Percentiles rank a stretch among this genome's conserved stretches.
phyloP scores from a whole-genome alignment of 1,140 invertebrate species.

The Odontomachus brunneus region DNA sequence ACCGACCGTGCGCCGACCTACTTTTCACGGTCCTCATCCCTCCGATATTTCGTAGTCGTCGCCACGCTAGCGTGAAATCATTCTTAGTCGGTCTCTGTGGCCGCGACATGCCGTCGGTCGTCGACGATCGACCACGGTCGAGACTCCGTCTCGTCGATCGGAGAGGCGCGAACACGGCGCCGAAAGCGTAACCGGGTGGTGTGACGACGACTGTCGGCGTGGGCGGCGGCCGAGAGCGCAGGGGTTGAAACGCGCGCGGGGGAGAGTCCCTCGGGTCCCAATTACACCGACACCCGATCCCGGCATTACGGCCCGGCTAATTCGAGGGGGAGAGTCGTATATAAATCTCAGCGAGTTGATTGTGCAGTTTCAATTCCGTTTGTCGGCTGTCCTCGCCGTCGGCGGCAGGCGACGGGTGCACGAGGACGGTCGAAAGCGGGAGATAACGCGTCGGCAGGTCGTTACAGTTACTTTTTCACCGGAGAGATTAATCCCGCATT shows the following conservation, averaged over 20 bases:
- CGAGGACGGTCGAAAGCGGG: neutral
- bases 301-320: constrained; percentile 81
- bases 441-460: constrained; percentile 53
- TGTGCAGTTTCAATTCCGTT: constrained; percentile 80
- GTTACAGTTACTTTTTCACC: constrained; percentile 55
- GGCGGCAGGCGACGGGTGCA: too few relatives aligned
- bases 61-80: constrained; percentile 40
- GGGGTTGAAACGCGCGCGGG: constrained; percentile 68
- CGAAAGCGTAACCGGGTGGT: constrained; percentile 31
- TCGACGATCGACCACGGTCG: too few relatives aligned
- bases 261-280: constrained; percentile 83
- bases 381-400: constrained; percentile 70
- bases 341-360: constrained; percentile 83
- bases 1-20: constrained; percentile 22
- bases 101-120: constrained; percentile 3
- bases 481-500: constrained; percentile 52
- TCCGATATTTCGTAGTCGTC: constrained; percentile 33
- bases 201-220: constrained; percentile 54
- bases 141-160: constrained; percentile 29
- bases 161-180: constrained; percentile 20
- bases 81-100: constrained; percentile 16
- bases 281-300: constrained; percentile 84
- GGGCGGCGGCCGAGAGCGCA: constrained; percentile 29
- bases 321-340: constrained; percentile 81
- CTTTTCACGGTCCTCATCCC: constrained; percentile 32